Percentiles rank a stretch among this genome's conserved stretches.
Evolutionary conservation across 2,888 invertebrate genomes (phyloP).

Genomic region (Tetranychus truncatus): DNA sequence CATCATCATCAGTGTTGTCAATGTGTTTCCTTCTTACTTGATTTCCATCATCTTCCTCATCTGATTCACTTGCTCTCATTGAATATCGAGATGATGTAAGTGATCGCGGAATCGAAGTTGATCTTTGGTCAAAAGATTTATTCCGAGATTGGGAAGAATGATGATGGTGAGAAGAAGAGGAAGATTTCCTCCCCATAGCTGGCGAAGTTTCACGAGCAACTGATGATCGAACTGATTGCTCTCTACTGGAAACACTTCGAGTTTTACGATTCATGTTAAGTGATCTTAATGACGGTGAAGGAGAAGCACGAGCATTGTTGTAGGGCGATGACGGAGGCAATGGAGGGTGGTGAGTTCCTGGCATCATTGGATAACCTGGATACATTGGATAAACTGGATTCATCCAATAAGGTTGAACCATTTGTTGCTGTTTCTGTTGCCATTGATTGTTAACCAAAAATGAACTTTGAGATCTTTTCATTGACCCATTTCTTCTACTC

Average conservation of each 20-base stretch:
- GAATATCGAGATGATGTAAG: neutral
- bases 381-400: neutral
- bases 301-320: neutral
- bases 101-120: neutral
- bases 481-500: neutral
- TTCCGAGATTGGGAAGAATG: neutral
- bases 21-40: neutral
- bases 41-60: neutral
- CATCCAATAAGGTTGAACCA: neutral
- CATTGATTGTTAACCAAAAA: neutral
- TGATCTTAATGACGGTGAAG: neutral
- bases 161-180: neutral
- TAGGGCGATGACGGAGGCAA: neutral
- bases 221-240: neutral
- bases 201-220: neutral
- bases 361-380: neutral
- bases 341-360: neutral
- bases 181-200: neutral
- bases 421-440: neutral
- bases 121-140: neutral
- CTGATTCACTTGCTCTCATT: neutral
- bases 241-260: neutral
- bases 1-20: neutral
- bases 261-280: neutral
- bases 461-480: neutral